Evolutionary conservation across 2,797 vertebrate species (phyloP).

Genomic region (Pipistrellus pygmaeus): DNA sequence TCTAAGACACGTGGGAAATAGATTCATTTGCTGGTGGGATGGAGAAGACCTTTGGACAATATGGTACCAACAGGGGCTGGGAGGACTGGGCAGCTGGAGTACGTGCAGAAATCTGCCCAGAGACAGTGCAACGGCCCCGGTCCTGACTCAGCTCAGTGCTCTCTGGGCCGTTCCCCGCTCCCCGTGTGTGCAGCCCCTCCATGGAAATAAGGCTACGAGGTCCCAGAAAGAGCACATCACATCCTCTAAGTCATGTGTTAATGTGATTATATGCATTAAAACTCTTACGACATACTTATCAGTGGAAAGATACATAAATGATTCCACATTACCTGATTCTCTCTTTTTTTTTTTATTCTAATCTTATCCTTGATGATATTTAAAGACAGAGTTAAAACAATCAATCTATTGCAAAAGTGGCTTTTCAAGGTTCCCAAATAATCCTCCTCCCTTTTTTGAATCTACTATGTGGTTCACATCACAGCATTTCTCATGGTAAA

Average conservation of each 20-base stretch:
- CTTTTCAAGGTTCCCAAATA: background rate
- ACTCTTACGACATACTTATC: background rate
- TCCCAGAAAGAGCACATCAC: background rate
- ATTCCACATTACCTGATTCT: background rate
- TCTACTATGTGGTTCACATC: background rate
- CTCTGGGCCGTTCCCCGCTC: fast-evolving
- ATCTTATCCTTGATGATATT: background rate
- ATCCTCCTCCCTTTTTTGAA: background rate
- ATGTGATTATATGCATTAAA: background rate
- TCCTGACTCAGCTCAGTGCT: fast-evolving
- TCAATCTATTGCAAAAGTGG: background rate
- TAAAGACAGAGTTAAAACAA: background rate
- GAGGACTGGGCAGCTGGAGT: background rate
- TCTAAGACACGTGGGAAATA: background rate
- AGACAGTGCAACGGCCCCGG: background rate
- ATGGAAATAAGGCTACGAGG: background rate
- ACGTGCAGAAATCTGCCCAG: background rate
- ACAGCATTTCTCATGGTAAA: background rate
- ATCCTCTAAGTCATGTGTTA: background rate
- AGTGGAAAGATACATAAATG: background rate
- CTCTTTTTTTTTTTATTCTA: background rate
- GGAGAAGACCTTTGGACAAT: background rate
- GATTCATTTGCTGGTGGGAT: background rate
- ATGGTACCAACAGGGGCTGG: background rate
- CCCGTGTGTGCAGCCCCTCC: fast-evolving